Evolutionary conservation across 1,140 invertebrate genomes (phyloP).

Genomic region (Saccostrea glomerata): DNA sequence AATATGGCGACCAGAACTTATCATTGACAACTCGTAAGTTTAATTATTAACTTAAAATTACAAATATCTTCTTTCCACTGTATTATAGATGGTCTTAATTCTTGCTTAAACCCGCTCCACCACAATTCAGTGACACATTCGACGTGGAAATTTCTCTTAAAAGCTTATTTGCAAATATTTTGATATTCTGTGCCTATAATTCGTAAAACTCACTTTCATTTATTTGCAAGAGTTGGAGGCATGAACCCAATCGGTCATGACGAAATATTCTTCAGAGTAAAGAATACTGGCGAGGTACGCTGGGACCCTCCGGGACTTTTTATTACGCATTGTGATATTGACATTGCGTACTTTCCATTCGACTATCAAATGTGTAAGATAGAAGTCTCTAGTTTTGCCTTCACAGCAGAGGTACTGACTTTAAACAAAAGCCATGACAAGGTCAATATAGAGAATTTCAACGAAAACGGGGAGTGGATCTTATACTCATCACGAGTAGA

Average conservation of each 20-base stretch:
- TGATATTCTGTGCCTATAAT: background rate
- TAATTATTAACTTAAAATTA: background rate
- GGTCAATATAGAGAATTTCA: conserved; percentile 37
- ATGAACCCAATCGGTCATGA: background rate
- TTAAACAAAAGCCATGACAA: background rate
- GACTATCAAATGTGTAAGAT: conserved; percentile 96
- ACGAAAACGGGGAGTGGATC: conserved; percentile 45
- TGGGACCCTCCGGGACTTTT: conserved; percentile 98
- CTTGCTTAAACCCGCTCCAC: no score
- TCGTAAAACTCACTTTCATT: background rate
- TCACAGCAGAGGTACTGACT: conserved; percentile 75
- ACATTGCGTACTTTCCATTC: conserved; percentile 87
- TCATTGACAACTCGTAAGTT: background rate
- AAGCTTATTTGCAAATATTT: background rate
- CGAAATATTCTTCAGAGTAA: conserved; percentile 15
- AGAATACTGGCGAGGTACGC: conserved; percentile 90
- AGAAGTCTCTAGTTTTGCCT: conserved; percentile 98
- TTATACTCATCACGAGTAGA: background rate
- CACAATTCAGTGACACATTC: no score
- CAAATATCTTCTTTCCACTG: background rate
- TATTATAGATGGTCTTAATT: no score
- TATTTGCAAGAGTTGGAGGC: background rate
- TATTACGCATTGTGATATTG: conserved; percentile 91
- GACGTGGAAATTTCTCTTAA: no score
- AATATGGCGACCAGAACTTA: conserved; percentile 52